Percentiles rank a stretch among this genome's conserved stretches.
phyloP scores from a whole-genome alignment of 92 coral and sea anemone species.

The Palythoa heliodiscus region DNA sequence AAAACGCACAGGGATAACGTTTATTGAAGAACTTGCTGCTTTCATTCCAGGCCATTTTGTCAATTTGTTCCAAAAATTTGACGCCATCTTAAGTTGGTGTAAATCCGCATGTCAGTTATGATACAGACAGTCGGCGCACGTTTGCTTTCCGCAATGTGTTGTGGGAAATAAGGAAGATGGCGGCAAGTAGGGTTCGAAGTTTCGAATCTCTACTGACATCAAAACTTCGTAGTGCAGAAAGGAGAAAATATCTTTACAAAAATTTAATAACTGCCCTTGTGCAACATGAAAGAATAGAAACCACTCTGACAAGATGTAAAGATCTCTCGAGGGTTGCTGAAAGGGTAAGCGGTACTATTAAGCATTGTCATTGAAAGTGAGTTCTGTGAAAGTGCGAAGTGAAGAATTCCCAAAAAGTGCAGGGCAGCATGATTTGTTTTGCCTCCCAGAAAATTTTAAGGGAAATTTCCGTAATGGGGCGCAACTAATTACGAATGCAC shows the following conservation, averaged over 20 bases:
- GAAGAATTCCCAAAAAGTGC: neutral
- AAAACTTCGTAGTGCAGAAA: slow-evolving; percentile 82
- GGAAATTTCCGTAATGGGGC: too few relatives aligned
- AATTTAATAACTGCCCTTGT: slow-evolving; percentile 95
- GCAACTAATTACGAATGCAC: too few relatives aligned
- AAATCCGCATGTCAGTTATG: neutral
- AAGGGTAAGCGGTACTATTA: slow-evolving; percentile 66
- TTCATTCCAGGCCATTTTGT: slow-evolving; percentile 35
- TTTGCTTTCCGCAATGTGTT: slow-evolving; percentile 30
- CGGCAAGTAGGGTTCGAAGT: slow-evolving; percentile 88
- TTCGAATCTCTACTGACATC: slow-evolving; percentile 90
- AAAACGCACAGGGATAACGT: slow-evolving; percentile 71
- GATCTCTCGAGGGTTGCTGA: slow-evolving; percentile 97
- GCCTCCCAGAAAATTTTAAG: too few relatives aligned
- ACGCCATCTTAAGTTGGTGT: slow-evolving; percentile 65
- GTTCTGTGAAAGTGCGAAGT: neutral
- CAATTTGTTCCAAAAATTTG: slow-evolving; percentile 45
- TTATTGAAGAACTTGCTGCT: slow-evolving; percentile 52
- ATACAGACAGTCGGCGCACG: slow-evolving; percentile 17
- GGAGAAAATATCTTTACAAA: slow-evolving; percentile 83
- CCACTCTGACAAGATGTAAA: slow-evolving; percentile 92
- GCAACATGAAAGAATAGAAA: slow-evolving; percentile 94
- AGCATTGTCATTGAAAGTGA: neutral
- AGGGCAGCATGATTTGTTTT: neutral
- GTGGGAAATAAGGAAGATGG: slow-evolving; percentile 67